Conservation (phyloP, 2,888 invertebrate genomes). For the Troilus luridus region DNA sequence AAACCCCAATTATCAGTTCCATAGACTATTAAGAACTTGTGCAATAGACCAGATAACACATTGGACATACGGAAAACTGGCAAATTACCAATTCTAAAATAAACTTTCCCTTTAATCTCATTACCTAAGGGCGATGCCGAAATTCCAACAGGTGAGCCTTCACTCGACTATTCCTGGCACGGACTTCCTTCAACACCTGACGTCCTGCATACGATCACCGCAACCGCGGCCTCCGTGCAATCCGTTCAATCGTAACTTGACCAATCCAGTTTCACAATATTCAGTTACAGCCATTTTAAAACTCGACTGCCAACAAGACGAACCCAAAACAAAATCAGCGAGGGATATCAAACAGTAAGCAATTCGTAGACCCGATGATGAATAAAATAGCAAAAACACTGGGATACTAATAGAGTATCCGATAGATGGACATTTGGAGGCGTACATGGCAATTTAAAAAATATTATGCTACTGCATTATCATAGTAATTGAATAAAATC, state of each 20-base stretch:
- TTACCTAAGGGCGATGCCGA: slow-evolving; percentile 7
- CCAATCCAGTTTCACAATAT: slow-evolving; percentile 6
- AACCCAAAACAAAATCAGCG: neutral
- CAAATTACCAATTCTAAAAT: slow-evolving; percentile 21
- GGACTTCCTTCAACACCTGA: neutral
- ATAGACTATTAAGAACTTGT: neutral
- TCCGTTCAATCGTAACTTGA: neutral
- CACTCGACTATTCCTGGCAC: slow-evolving; percentile 5
- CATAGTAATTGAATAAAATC: no score
- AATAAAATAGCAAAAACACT: no score
- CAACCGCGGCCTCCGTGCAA: neutral
- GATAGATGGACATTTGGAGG: no score
- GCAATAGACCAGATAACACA: neutral
- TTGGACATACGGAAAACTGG: neutral
- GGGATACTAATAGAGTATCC: no score
- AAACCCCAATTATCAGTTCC: neutral
- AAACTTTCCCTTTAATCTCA: slow-evolving; percentile 47
- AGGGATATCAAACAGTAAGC: neutral
- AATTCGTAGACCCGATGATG: neutral
- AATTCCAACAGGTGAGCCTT: neutral
- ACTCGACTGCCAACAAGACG: neutral
- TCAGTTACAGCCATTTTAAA: neutral
- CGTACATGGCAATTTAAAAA: no score
- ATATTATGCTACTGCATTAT: no score
- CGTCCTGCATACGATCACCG: neutral